Evolutionary conservation across 2,113 vertebrate genomes (phyloP).

Genomic region (Phodopus roborovskii): DNA sequence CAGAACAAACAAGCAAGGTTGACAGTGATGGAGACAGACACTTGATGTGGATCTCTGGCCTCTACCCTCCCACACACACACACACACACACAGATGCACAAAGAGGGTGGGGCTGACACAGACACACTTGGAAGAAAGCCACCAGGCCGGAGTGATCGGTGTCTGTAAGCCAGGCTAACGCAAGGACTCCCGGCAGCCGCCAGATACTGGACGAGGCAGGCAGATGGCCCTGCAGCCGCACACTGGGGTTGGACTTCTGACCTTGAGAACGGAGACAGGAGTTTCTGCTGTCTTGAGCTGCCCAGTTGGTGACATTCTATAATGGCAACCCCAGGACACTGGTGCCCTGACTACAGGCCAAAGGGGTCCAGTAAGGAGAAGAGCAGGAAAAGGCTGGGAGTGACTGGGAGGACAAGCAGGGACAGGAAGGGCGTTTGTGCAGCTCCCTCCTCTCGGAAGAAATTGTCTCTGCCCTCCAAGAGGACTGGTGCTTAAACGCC

Average conservation of each 20-base stretch:
- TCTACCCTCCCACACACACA: not conserved
- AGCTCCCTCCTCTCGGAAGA: not conserved
- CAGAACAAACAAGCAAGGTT: not conserved
- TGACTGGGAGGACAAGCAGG: not conserved
- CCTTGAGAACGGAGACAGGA: not conserved
- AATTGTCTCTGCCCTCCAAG: accelerated
- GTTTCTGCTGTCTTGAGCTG: not conserved
- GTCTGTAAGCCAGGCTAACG: not conserved
- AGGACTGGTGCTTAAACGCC: accelerated
- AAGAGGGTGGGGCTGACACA: not conserved
- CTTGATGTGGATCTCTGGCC: not conserved
- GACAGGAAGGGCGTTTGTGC: conserved; percentile 33
- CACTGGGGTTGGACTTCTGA: not conserved
- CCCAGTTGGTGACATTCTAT: not conserved
- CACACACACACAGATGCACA: not conserved
- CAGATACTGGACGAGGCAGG: not conserved
- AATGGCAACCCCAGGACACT: not conserved
- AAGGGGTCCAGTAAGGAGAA: not conserved
- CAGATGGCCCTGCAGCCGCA: not conserved
- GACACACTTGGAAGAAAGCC: not conserved
- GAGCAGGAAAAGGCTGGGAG: conserved; percentile 1
- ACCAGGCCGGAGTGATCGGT: accelerated
- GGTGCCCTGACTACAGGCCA: not conserved
- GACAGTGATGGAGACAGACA: too few species aligned
- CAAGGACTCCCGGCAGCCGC: too few species aligned